These are phyloP conservation scores for Thunnus maccoyii DNA, from an alignment of 2,113 vertebrate genomes.

Conservation along the genomic window DNA sequence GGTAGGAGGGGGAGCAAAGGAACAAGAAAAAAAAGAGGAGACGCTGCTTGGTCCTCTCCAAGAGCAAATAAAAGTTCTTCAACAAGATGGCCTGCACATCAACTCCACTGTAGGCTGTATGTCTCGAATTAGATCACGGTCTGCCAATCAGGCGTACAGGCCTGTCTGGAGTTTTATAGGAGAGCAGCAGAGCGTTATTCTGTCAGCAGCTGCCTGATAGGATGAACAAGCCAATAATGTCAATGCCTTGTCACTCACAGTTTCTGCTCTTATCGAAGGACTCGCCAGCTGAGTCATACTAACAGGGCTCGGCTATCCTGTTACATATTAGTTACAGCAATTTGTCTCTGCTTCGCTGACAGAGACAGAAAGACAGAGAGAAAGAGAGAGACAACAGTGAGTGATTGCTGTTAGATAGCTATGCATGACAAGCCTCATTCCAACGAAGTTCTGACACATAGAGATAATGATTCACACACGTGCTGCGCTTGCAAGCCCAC, in stretches of 20 bases:
- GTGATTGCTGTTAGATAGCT: constrained; percentile 70
- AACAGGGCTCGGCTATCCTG: constrained; percentile 52
- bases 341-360: constrained; percentile 71
- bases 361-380: constrained; percentile 49
- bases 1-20: constrained; percentile 10
- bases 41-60: constrained; percentile 12
- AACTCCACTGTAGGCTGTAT: constrained; percentile 27
- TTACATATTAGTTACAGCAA: constrained; percentile 73
- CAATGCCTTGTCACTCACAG: constrained; percentile 60
- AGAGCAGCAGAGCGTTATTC: constrained; percentile 9
- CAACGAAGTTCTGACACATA: constrained; percentile 71
- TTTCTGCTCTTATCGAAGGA: constrained; percentile 34
- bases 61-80: constrained; percentile 69
- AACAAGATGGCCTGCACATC: constrained; percentile 39
- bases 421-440: constrained; percentile 73
- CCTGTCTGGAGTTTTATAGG: constrained; percentile 17
- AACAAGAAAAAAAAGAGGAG: constrained; percentile 19
- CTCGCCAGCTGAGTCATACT: constrained; percentile 57
- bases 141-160: constrained; percentile 50
- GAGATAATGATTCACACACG: constrained; percentile 81
- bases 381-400: constrained; percentile 52
- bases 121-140: constrained; percentile 41
- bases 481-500: constrained; percentile 80
- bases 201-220: constrained; percentile 43
- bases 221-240: constrained; percentile 59